Evolutionary conservation across 2,888 invertebrate genomes (phyloP).

Genomic region (Mesopsocus fuscifrons): DNA sequence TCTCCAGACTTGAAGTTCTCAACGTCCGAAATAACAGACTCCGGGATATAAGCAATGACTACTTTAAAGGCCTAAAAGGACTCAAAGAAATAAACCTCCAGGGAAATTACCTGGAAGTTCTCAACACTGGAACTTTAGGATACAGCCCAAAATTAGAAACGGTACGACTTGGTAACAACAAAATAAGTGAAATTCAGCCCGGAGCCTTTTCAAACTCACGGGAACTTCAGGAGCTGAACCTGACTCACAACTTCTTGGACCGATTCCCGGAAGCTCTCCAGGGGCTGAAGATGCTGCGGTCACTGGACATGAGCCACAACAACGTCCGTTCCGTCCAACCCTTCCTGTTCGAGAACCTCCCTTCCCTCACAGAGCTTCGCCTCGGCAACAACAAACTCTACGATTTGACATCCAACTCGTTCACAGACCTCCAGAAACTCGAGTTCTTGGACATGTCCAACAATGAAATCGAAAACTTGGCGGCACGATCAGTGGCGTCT

Average conservation of each 20-base stretch:
- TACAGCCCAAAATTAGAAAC: conserved; percentile 41
- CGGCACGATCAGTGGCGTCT: conserved; percentile 41
- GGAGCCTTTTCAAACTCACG: conserved; percentile 37
- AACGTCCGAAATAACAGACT: conserved; percentile 59
- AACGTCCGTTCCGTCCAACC: conserved; percentile 48
- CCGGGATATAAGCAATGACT: background rate
- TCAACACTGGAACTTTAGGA: conserved; percentile 47
- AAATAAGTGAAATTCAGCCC: conserved; percentile 44
- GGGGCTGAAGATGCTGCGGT: conserved; percentile 43
- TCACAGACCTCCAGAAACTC: conserved; percentile 47
- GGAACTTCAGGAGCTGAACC: conserved; percentile 50
- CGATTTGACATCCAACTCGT: conserved; percentile 48
- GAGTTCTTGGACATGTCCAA: conserved; percentile 60
- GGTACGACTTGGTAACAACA: conserved; percentile 57
- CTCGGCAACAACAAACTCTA: conserved; percentile 55
- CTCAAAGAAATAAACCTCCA: conserved; percentile 52
- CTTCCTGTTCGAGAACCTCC: conserved; percentile 46
- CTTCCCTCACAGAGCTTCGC: conserved; percentile 47
- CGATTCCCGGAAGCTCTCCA: conserved; percentile 52
- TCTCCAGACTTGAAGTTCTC: conserved; percentile 46
- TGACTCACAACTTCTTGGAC: conserved; percentile 56
- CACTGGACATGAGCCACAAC: conserved; percentile 62
- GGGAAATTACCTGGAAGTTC: conserved; percentile 52
- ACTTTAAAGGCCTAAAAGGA: conserved; percentile 39
- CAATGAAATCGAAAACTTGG: conserved; percentile 56